phyloP scores from a whole-genome alignment of 2,113 vertebrate species.

The Lichenostomus cassidix region DNA sequence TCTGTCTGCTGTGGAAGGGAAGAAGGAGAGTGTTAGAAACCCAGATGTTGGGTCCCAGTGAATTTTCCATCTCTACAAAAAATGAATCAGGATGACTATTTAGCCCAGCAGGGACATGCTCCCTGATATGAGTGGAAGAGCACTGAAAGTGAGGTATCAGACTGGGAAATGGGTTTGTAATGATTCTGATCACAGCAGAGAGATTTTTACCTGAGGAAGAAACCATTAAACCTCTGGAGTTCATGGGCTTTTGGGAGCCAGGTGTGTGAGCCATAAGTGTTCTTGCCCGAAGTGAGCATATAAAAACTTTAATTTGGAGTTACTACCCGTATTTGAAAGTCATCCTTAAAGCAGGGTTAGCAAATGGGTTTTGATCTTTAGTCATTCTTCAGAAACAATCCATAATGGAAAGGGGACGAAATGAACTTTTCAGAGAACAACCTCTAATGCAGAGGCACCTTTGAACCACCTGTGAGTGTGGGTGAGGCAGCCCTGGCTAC shows the following conservation, averaged over 20 bases:
- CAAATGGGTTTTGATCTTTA: conserved; percentile 29
- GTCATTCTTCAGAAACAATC: not conserved
- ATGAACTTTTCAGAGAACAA: conserved; percentile 26
- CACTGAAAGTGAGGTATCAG: not conserved
- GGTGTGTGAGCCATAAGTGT: not conserved
- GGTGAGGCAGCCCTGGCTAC: not conserved
- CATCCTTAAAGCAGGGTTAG: not conserved
- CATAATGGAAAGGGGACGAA: not conserved
- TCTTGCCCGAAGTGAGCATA: not conserved
- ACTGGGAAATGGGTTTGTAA: conserved; percentile 26
- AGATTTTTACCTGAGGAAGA: not conserved
- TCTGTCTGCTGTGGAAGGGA: not conserved
- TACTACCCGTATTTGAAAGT: not conserved
- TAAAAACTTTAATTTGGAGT: not conserved
- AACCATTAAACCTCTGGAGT: not conserved
- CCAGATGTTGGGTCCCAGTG: not conserved
- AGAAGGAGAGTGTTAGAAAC: not conserved
- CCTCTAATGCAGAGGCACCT: conserved; percentile 13
- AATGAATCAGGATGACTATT: not conserved
- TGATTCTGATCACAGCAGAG: not conserved
- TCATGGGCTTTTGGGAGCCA: not conserved
- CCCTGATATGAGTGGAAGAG: not conserved
- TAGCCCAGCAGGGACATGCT: not conserved
- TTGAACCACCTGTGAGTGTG: not conserved
- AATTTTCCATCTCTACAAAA: not conserved